These are phyloP conservation scores for Corvus hawaiiensis DNA, from an alignment of 2,113 vertebrate species.

Conservation along the genomic window DNA sequence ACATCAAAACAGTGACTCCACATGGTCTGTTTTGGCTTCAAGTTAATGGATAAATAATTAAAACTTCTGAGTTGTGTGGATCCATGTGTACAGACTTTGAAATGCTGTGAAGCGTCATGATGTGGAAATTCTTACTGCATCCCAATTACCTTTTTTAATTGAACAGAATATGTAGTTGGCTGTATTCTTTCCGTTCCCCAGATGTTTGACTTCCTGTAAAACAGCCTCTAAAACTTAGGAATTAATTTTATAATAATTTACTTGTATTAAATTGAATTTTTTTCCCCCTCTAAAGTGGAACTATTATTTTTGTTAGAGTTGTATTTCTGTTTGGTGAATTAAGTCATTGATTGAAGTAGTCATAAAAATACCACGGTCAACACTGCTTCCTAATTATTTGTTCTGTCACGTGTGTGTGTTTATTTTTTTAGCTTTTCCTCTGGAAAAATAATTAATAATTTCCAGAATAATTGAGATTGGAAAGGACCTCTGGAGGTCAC, in stretches of 20 bases:
- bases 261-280: background rate
- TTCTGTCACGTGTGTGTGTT: background rate
- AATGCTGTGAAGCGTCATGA: background rate
- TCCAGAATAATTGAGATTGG: background rate
- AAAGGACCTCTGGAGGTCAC: background rate
- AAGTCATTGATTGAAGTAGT: background rate
- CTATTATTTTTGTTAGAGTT: background rate
- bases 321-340: background rate
- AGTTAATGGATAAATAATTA: background rate
- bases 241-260: background rate
- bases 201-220: background rate
- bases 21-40: background rate
- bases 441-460: background rate
- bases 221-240: background rate
- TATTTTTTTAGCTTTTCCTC: background rate
- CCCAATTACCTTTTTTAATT: background rate
- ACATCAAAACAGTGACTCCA: background rate
- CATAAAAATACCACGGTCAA: background rate
- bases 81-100: background rate
- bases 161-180: background rate
- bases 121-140: background rate
- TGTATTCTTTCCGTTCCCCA: background rate
- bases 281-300: background rate
- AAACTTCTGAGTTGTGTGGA: background rate
- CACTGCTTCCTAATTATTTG: background rate